These are phyloP conservation scores for Epinotia ramella DNA, from an alignment of 2,888 invertebrate species.

Conservation along the genomic window DNA sequence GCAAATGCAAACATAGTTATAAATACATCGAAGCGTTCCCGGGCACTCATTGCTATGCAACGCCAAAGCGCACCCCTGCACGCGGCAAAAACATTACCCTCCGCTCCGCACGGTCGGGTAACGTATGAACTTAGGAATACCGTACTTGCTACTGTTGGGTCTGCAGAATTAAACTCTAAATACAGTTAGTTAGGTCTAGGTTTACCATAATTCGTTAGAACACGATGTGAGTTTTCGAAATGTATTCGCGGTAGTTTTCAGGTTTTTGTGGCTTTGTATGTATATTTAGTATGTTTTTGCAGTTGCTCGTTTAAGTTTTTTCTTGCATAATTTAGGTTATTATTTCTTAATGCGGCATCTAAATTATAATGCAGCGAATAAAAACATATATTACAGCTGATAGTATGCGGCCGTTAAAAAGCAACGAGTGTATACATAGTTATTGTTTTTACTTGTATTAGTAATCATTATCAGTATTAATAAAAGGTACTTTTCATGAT, in stretches of 20 bases:
- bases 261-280: slow-evolving; percentile 1
- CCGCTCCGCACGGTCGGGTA: slow-evolving; percentile 10
- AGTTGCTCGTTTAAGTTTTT: slow-evolving; percentile 14
- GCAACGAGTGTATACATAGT: neutral
- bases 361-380: neutral
- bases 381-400: neutral
- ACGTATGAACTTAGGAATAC: neutral
- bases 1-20: slow-evolving; percentile 9
- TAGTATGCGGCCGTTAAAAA: neutral
- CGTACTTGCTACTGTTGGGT: neutral
- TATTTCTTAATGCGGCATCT: slow-evolving; percentile 2
- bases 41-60: slow-evolving; percentile 40
- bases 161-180: slow-evolving; percentile 7
- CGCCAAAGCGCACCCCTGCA: slow-evolving; percentile 37
- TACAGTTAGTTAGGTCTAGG: neutral
- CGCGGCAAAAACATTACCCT: slow-evolving; percentile 29
- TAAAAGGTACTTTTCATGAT: neutral
- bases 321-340: slow-evolving; percentile 10
- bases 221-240: neutral
- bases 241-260: neutral
- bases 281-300: neutral
- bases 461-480: neutral
- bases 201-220: neutral
- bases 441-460: neutral
- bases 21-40: slow-evolving; percentile 19